These are phyloP conservation scores for Eulemur albifrons DNA, from an alignment of 2,797 vertebrate genomes.

Conservation along the genomic window DNA sequence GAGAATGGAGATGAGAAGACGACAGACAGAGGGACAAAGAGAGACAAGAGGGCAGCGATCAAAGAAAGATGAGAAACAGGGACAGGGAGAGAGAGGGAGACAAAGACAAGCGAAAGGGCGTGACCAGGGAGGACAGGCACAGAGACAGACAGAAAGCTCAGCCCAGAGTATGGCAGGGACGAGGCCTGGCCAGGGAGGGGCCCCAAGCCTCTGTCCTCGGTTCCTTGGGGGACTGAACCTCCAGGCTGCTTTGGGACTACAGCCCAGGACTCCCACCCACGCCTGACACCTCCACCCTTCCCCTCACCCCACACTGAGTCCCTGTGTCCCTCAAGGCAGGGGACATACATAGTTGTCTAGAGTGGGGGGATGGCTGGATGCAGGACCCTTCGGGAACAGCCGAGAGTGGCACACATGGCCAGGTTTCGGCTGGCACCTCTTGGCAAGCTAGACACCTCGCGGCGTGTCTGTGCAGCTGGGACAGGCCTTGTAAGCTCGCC, in stretches of 20 bases:
- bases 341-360: neutral
- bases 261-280: neutral
- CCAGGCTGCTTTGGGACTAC: neutral
- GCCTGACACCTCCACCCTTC: neutral
- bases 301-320: neutral
- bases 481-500: neutral
- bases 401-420: fast-evolving
- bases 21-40: neutral
- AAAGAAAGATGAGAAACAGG: neutral
- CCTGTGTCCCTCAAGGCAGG: neutral
- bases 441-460: neutral
- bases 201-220: neutral
- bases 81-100: neutral
- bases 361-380: neutral
- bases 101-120: neutral
- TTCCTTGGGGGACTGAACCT: neutral
- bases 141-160: neutral
- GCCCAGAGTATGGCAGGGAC: neutral
- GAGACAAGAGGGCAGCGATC: neutral
- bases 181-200: neutral
- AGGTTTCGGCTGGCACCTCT: neutral
- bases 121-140: neutral
- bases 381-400: neutral
- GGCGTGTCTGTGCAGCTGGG: no score
- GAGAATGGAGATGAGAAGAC: neutral